These are phyloP conservation scores for Amblyjoppa proteus DNA, from an alignment of 2,888 invertebrate genomes.

Conservation along the genomic window DNA sequence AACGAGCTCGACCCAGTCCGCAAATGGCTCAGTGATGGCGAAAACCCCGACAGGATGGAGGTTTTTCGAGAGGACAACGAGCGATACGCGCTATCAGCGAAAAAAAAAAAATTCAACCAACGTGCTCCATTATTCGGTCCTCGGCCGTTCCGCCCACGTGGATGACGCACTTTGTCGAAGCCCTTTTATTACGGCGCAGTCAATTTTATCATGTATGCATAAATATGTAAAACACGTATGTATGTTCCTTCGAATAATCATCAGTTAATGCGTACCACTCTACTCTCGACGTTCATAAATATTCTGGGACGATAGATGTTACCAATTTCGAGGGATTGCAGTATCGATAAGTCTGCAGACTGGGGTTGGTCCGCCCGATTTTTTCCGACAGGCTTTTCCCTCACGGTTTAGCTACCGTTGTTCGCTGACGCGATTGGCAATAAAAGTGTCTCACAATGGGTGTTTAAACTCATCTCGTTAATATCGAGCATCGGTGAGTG, in stretches of 20 bases:
- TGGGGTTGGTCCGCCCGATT: slow-evolving; percentile 9
- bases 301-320: slow-evolving; percentile 6
- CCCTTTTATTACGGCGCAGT: not conserved
- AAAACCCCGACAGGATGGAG: not conserved
- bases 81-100: slow-evolving; percentile 23
- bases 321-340: slow-evolving; percentile 38
- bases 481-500: slow-evolving; percentile 22
- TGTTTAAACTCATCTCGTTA: slow-evolving; percentile 57
- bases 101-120: not conserved
- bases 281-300: slow-evolving; percentile 13
- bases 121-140: not conserved
- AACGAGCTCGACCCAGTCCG: slow-evolving; percentile 2
- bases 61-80: not conserved
- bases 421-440: slow-evolving; percentile 29
- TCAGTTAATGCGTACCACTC: not conserved
- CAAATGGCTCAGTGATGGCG: slow-evolving; percentile 25
- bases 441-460: slow-evolving; percentile 48
- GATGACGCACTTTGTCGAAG: not conserved
- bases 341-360: slow-evolving; percentile 46
- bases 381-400: not conserved
- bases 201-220: not conserved
- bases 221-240: not conserved
- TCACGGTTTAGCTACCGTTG: not conserved
- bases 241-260: slow-evolving; percentile 1
- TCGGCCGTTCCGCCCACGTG: not conserved